Evolutionary conservation across 1,140 invertebrate species (phyloP).

Genomic region (Bombus haemorrhoidalis): DNA sequence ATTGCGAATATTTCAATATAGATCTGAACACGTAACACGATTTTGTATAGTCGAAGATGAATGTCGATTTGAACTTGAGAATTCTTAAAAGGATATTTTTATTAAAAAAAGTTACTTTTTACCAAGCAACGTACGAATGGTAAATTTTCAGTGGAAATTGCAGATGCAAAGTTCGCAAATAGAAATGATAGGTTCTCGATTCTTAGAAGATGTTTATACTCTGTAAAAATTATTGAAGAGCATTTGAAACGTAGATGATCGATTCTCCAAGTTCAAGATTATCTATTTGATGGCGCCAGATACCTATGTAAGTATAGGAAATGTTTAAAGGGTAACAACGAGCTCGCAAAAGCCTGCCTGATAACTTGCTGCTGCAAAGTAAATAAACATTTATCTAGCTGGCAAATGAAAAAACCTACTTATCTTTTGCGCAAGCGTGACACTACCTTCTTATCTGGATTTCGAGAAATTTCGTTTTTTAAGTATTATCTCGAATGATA

Average conservation of each 20-base stretch:
- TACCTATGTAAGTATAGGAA: neutral
- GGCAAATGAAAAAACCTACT: slow-evolving; percentile 7
- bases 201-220: too few species aligned
- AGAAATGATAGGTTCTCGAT: too few species aligned
- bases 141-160: too few species aligned
- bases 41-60: too few species aligned
- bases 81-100: too few species aligned
- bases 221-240: neutral
- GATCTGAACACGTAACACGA: too few species aligned
- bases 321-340: neutral
- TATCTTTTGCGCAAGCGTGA: neutral
- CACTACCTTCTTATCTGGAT: slow-evolving; percentile 6
- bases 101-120: too few species aligned
- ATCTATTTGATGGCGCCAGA: slow-evolving; percentile 2
- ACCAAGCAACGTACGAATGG: too few species aligned
- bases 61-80: too few species aligned
- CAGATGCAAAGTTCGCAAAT: too few species aligned
- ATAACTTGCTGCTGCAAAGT: slow-evolving; percentile 39
- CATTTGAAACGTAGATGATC: slow-evolving; percentile 34
- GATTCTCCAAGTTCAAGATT: slow-evolving; percentile 44
- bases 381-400: slow-evolving; percentile 27
- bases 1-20: too few species aligned
- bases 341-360: neutral
- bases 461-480: slow-evolving; percentile 26
- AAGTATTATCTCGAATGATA: slow-evolving; percentile 16